Conservation (phyloP, 2,113 vertebrate species). For the Myanophis thanlyinensis region DNA sequence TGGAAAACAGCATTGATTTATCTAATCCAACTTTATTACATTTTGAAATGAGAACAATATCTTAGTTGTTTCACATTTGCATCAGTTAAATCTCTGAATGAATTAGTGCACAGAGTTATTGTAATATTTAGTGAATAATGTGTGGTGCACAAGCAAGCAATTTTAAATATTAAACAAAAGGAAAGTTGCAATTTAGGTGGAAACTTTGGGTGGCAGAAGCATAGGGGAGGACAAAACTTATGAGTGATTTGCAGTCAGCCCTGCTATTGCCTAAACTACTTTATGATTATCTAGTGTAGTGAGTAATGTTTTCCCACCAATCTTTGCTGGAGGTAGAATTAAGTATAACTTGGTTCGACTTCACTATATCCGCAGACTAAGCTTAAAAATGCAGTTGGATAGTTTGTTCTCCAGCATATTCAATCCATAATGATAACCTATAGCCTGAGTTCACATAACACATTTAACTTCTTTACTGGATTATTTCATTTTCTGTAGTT, state of each 20-base stretch:
- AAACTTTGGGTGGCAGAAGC: not conserved
- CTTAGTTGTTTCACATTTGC: not conserved
- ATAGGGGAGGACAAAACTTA: not conserved
- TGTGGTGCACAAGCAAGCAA: not conserved
- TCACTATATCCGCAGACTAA: no score
- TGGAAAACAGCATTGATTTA: not conserved
- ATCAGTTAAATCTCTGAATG: not conserved
- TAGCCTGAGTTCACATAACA: not conserved
- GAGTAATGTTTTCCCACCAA: no score
- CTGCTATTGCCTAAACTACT: no score
- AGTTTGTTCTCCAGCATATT: not conserved
- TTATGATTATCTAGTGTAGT: no score
- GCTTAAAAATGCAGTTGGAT: not conserved
- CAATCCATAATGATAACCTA: not conserved
- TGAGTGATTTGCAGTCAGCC: not conserved
- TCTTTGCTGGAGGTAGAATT: no score
- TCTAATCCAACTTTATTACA: not conserved
- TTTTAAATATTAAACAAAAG: not conserved
- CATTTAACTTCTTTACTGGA: not conserved
- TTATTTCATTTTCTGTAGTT: not conserved
- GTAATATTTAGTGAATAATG: not conserved
- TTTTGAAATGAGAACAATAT: not conserved
- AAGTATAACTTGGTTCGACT: no score
- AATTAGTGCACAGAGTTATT: not conserved
- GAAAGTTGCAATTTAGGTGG: not conserved